phyloP scores from a whole-genome alignment of 2,797 vertebrate genomes.

The Oreochromis grahami region DNA sequence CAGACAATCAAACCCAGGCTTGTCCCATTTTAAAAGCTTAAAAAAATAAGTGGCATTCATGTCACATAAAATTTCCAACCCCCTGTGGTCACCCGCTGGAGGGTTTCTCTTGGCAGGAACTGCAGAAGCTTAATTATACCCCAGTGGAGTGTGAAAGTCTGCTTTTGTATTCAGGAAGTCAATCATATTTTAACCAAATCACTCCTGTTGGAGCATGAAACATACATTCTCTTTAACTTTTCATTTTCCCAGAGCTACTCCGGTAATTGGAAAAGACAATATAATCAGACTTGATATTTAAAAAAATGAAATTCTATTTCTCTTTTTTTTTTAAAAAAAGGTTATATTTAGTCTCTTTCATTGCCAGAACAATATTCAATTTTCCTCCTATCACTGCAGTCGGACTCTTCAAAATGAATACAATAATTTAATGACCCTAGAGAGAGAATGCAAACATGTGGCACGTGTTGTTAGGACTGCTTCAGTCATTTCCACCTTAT shows the following conservation, averaged over 20 bases:
- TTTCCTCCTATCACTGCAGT: neutral
- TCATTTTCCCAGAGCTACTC: conserved; percentile 26
- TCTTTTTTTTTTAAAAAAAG: neutral
- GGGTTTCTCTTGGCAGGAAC: conserved; percentile 43
- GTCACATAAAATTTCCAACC: conserved; percentile 20
- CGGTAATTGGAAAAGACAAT: conserved; percentile 31
- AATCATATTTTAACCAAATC: conserved; percentile 59
- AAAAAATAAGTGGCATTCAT: conserved; percentile 27
- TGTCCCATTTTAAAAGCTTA: neutral
- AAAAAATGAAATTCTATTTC: neutral
- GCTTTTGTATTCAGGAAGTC: conserved; percentile 55
- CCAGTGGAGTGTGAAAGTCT: conserved; percentile 48
- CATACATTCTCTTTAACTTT: conserved; percentile 16
- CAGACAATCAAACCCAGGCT: neutral
- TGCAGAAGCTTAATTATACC: conserved; percentile 52
- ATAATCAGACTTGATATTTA: conserved; percentile 2
- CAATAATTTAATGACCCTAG: neutral
- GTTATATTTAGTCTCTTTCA: neutral
- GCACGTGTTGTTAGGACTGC: neutral
- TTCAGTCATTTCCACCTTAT: neutral
- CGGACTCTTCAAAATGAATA: neutral
- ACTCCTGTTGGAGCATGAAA: conserved; percentile 20
- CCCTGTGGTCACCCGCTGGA: conserved; percentile 27
- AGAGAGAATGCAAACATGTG: neutral
- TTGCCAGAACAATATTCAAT: conserved; percentile 6